phyloP scores from a whole-genome alignment of 2,113 vertebrate genomes.

The Nematolebias whitei region DNA sequence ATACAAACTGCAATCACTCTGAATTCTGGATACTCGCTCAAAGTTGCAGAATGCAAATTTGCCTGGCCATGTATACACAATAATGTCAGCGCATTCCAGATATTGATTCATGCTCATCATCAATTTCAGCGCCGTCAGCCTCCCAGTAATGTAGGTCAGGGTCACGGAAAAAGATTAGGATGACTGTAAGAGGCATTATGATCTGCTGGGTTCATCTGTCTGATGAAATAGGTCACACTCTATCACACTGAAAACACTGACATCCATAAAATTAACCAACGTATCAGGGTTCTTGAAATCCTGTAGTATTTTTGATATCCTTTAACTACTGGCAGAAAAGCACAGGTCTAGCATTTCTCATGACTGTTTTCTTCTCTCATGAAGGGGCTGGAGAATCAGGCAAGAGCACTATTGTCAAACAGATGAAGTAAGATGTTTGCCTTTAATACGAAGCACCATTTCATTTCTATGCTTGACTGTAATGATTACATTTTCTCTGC shows the following conservation, averaged over 20 bases:
- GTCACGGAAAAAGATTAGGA: conserved; percentile 59
- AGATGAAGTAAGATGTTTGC: conserved; percentile 93
- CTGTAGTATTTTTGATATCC: not conserved
- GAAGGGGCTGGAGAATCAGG: conserved; percentile 96
- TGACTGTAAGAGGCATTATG: conserved; percentile 60
- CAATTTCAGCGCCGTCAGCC: not conserved
- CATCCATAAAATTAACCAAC: not conserved
- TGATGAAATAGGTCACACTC: conserved; percentile 6
- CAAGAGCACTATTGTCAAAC: conserved; percentile 99
- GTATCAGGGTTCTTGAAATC: not conserved
- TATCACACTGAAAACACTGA: not conserved
- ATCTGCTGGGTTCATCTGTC: conserved; percentile 31
- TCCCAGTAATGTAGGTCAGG: conserved; percentile 64
- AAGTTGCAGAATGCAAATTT: not conserved
- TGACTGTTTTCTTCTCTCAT: conserved; percentile 10
- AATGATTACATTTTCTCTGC: conserved; percentile 7
- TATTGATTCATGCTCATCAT: not conserved
- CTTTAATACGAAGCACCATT: not conserved
- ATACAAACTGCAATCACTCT: not conserved
- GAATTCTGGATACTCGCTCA: not conserved
- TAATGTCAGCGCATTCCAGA: not conserved
- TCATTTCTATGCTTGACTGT: not conserved
- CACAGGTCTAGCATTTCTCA: not conserved
- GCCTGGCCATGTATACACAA: not conserved
- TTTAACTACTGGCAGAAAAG: not conserved